phyloP scores from a whole-genome alignment of 2,797 vertebrate genomes.

The Crax fasciolata region DNA sequence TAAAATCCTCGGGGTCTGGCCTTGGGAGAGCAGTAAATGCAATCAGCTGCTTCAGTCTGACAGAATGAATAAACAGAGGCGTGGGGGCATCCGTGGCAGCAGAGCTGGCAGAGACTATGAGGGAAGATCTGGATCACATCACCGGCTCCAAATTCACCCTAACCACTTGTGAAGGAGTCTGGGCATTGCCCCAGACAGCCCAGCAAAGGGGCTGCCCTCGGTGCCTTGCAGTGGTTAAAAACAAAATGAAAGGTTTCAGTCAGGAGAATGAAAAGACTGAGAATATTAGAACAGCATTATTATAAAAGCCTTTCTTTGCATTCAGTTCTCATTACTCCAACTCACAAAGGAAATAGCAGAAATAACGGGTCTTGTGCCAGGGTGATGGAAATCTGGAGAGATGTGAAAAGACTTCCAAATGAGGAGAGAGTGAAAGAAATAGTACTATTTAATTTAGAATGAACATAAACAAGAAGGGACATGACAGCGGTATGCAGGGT shows the following conservation, averaged over 20 bases:
- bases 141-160: background rate
- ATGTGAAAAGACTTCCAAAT: slow-evolving; percentile 42
- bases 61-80: slow-evolving; percentile 60
- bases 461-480: slow-evolving; percentile 51
- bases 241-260: background rate
- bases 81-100: fast-evolving
- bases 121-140: slow-evolving; percentile 21
- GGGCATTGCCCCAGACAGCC: background rate
- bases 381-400: slow-evolving; percentile 34
- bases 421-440: slow-evolving; percentile 4
- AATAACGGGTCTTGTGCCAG: background rate
- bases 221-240: background rate
- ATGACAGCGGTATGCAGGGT: fast-evolving
- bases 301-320: background rate
- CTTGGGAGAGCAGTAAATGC: slow-evolving; percentile 44
- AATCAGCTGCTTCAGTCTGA: slow-evolving; percentile 51
- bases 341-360: slow-evolving; percentile 1
- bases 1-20: slow-evolving; percentile 54
- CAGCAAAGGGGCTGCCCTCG: background rate
- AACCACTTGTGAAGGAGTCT: background rate
- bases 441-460: slow-evolving; percentile 24
- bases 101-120: slow-evolving; percentile 33
- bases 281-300: background rate
- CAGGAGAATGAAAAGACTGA: fast-evolving
- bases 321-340: slow-evolving; percentile 9